phyloP scores from a whole-genome alignment of 2,888 invertebrate species.

The Cistogaster globosa region DNA sequence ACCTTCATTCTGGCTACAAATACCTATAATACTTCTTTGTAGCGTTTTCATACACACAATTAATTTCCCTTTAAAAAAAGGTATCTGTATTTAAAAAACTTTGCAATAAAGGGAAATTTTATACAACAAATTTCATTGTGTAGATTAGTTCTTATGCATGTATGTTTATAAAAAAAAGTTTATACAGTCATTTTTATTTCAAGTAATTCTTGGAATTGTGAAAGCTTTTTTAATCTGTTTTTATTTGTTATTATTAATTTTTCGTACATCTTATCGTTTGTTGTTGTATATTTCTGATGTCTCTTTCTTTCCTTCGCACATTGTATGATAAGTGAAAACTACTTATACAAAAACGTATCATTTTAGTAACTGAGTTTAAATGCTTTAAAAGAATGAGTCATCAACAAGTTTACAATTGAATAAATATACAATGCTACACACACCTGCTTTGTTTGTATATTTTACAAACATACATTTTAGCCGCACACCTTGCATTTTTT shows the following conservation, averaged over 20 bases:
- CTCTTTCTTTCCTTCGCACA: constrained; percentile 30
- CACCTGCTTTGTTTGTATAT: background rate
- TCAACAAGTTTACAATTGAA: constrained; percentile 60
- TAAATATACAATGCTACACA: background rate
- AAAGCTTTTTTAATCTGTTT: constrained; percentile 54
- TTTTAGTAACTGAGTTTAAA: constrained; percentile 25
- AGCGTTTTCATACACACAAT: background rate
- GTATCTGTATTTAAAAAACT: constrained; percentile 16
- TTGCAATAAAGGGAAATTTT: constrained; percentile 35
- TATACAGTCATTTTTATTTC: constrained; percentile 7
- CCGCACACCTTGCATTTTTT: background rate
- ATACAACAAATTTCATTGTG: background rate
- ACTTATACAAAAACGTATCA: background rate
- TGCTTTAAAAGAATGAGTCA: constrained; percentile 57
- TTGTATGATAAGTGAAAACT: background rate
- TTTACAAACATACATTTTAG: background rate
- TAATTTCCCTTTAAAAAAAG: background rate
- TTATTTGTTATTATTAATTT: constrained; percentile 6
- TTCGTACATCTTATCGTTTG: constrained; percentile 37
- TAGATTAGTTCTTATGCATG: background rate
- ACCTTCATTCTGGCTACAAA: background rate
- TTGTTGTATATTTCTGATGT: constrained; percentile 26
- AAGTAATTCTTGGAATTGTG: constrained; percentile 65
- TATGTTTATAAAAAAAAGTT: constrained; percentile 5
- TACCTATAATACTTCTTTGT: background rate